Evolutionary conservation across 1,140 invertebrate genomes (phyloP).

Genomic region (Cyphomyrmex costatus): DNA sequence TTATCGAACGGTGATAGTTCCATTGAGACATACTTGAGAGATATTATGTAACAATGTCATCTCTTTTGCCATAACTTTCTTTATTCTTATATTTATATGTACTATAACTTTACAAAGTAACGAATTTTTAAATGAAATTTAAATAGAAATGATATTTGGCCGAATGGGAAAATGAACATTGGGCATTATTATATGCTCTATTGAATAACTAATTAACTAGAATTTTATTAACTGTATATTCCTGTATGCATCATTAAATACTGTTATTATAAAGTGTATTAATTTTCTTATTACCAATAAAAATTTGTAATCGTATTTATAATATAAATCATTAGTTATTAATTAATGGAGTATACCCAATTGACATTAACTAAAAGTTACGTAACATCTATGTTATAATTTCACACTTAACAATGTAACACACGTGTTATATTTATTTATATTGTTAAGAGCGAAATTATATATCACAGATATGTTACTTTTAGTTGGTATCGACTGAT

Average conservation of each 20-base stretch:
- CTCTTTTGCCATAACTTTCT: not conserved
- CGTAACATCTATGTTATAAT: too few relatives aligned
- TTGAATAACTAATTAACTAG: not conserved
- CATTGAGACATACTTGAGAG: conserved; percentile 34
- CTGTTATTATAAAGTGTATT: not conserved
- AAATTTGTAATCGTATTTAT: not conserved
- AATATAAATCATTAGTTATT: not conserved
- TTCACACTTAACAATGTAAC: too few relatives aligned
- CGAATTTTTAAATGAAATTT: too few relatives aligned
- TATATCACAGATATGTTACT: too few relatives aligned
- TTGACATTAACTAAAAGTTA: too few relatives aligned
- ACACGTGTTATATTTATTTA: too few relatives aligned
- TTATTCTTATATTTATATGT: not conserved
- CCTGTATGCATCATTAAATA: not conserved
- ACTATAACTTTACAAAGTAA: not conserved
- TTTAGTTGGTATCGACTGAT: too few relatives aligned
- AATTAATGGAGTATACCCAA: not conserved
- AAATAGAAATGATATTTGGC: not conserved
- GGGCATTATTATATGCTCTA: not conserved
- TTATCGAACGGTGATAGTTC: conserved; percentile 8
- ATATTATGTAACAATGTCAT: conserved; percentile 15
- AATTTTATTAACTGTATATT: not conserved
- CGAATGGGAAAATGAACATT: not conserved
- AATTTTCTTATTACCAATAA: not conserved
- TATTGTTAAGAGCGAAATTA: too few relatives aligned